phyloP scores from a whole-genome alignment of 2,113 vertebrate genomes.

The Daubentonia madagascariensis region DNA sequence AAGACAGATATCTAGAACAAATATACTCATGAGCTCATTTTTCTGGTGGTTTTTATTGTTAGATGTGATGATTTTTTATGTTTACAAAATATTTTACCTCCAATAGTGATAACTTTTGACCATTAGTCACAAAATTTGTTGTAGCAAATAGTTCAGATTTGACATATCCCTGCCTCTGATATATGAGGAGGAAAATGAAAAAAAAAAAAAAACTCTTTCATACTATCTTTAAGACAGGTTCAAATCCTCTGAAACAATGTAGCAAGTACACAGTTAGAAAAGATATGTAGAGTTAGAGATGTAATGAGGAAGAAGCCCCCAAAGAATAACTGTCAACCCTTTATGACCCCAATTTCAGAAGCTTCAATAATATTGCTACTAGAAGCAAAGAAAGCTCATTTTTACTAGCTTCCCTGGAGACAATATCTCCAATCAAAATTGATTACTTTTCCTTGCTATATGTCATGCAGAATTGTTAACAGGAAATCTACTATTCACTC shows the following conservation, averaged over 20 bases:
- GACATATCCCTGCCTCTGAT: neutral
- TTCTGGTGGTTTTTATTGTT: neutral
- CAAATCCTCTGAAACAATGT: neutral
- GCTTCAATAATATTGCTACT: constrained; percentile 47
- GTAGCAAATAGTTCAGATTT: neutral
- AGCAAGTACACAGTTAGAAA: neutral
- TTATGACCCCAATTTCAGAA: constrained; percentile 51
- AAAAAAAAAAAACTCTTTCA: neutral
- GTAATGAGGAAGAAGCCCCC: neutral
- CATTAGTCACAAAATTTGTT: neutral
- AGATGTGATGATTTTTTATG: neutral
- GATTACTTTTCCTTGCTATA: constrained; percentile 55
- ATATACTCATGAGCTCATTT: neutral
- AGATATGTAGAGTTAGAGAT: neutral
- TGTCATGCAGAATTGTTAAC: constrained; percentile 46
- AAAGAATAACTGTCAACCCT: constrained; percentile 45
- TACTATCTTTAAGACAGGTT: neutral
- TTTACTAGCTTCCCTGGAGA: constrained; percentile 50
- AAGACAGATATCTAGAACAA: neutral
- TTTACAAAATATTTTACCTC: neutral
- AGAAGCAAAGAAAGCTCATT: constrained; percentile 59
- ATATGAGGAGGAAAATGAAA: neutral
- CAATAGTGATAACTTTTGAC: neutral
- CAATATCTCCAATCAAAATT: constrained; percentile 62
- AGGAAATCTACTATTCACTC: constrained; percentile 46